phyloP scores from a whole-genome alignment of 2,888 invertebrate species.

The Clusia tigrina region DNA sequence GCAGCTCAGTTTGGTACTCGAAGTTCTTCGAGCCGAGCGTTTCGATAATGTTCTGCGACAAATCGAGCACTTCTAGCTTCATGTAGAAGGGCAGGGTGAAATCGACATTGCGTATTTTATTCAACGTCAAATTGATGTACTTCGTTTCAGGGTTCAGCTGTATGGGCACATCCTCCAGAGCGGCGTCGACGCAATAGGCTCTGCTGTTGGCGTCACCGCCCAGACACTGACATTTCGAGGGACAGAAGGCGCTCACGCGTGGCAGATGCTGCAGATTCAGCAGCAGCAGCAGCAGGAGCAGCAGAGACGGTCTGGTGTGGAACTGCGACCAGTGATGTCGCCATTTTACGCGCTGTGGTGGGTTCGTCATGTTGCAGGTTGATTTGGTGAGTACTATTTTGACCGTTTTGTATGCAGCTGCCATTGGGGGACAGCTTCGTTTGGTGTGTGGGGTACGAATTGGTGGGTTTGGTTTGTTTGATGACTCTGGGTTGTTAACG shows the following conservation, averaged over 20 bases:
- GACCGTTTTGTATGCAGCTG: too few species aligned
- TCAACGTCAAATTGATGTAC: constrained; percentile 83
- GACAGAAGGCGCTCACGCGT: constrained; percentile 71
- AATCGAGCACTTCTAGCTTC: constrained; percentile 80
- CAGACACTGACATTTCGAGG: constrained; percentile 78
- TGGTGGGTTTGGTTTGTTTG: not conserved
- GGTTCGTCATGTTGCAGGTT: not conserved
- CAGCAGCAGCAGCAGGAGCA: constrained; percentile 46
- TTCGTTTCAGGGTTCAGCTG: constrained; percentile 87
- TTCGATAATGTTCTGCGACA: constrained; percentile 82
- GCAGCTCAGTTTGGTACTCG: constrained; percentile 77
- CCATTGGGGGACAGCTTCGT: not conserved
- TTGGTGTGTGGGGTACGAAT: not conserved
- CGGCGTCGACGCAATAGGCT: constrained; percentile 79
- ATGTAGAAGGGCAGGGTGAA: constrained; percentile 83
- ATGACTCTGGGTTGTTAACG: not conserved
- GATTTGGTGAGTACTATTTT: not conserved
- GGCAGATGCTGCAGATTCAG: constrained; percentile 62
- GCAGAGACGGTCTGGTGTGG: not conserved
- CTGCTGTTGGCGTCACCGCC: constrained; percentile 76
- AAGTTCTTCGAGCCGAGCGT: constrained; percentile 84
- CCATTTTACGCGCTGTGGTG: constrained; percentile 11
- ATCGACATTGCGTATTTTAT: constrained; percentile 80
- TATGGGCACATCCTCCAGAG: constrained; percentile 85
- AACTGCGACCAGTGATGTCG: not conserved